phyloP scores from a whole-genome alignment of 2,113 vertebrate genomes.

The Scophthalmus maximus region DNA sequence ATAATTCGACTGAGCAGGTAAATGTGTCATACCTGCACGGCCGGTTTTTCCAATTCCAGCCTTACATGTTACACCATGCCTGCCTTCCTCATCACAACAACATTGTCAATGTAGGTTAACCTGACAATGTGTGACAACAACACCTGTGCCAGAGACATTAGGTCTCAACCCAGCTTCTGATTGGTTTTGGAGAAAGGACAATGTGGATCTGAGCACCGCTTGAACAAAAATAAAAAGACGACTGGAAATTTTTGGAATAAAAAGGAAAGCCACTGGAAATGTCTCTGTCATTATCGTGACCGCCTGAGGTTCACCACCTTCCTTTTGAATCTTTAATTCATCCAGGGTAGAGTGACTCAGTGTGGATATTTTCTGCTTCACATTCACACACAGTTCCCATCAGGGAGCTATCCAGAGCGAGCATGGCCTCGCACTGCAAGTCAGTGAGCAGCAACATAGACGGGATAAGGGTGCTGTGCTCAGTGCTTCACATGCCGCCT shows the following conservation, averaged over 20 bases:
- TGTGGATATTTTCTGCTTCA: neutral
- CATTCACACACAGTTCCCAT: neutral
- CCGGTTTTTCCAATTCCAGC: constrained; percentile 53
- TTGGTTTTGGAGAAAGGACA: too few species aligned
- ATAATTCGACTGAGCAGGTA: neutral
- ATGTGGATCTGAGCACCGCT: neutral
- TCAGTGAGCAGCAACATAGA: neutral
- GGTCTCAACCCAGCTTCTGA: neutral
- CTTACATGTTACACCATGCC: constrained; percentile 6
- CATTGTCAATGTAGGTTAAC: neutral
- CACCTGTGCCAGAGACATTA: neutral
- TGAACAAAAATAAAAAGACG: neutral
- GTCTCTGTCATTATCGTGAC: constrained; percentile 3
- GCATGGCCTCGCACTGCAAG: neutral
- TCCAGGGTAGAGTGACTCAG: constrained; percentile 45
- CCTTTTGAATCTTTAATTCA: constrained; percentile 1
- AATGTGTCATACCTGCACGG: constrained; percentile 28
- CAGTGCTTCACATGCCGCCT: too few species aligned
- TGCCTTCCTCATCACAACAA: neutral
- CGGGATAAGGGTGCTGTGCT: neutral
- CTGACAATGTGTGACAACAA: neutral
- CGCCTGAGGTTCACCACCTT: constrained; percentile 22
- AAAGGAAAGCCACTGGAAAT: constrained; percentile 17
- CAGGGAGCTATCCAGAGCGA: neutral
- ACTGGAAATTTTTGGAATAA: neutral